Percentiles rank a stretch among this genome's conserved stretches.
These are phyloP conservation scores for Helicoverpa armigera DNA, from an alignment of 1,140 invertebrate species.

Conservation along the genomic window DNA sequence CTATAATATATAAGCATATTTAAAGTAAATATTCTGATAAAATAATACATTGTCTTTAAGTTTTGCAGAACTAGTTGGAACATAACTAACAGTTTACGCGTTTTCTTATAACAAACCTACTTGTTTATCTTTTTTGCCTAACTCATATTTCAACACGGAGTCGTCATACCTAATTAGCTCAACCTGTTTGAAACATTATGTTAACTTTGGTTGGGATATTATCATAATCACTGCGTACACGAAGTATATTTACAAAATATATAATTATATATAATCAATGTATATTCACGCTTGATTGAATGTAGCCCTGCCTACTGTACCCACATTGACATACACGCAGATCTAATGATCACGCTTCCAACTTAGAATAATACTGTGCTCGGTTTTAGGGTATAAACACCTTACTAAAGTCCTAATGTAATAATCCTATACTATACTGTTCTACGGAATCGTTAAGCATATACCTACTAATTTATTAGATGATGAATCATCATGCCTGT, in stretches of 20 bases:
- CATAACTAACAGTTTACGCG: no score
- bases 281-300: neutral
- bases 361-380: constrained; percentile 8
- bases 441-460: constrained; percentile 11
- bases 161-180: neutral
- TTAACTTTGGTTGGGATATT: neutral
- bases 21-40: no score
- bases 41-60: no score
- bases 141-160: no score
- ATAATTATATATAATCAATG: neutral
- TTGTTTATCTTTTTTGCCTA: no score
- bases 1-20: no score
- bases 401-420: constrained; percentile 34
- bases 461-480: constrained; percentile 14
- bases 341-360: constrained; percentile 16
- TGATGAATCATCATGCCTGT: constrained; percentile 4
- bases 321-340: constrained; percentile 10
- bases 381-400: constrained; percentile 35
- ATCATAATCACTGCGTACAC: neutral
- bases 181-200: neutral
- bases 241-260: neutral
- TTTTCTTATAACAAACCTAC: no score
- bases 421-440: constrained; percentile 27
- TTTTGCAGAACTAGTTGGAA: no score
- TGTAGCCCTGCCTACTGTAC: constrained; percentile 2